phyloP scores from a whole-genome alignment of 2,797 vertebrate genomes.

The Micrastur ruficollis region DNA sequence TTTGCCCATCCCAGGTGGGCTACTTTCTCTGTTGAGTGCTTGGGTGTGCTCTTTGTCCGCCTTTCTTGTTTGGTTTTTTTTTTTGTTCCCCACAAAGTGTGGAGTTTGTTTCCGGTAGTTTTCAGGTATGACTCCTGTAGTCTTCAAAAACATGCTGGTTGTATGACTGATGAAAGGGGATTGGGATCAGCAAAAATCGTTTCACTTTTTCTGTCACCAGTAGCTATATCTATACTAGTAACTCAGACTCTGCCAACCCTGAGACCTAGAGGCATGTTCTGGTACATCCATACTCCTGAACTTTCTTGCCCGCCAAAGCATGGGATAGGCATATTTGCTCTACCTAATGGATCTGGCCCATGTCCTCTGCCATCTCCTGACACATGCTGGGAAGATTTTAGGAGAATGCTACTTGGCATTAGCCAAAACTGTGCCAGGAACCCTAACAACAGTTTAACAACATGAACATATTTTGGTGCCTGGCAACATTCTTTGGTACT shows the following conservation, averaged over 20 bases:
- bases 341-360: background rate
- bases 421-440: background rate
- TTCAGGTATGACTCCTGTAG: background rate
- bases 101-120: background rate
- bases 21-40: background rate
- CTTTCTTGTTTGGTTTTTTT: background rate
- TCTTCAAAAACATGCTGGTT: background rate
- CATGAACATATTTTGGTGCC: background rate
- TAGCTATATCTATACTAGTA: background rate
- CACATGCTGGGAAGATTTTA: background rate
- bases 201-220: background rate
- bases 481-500: background rate
- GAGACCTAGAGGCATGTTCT: background rate
- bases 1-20: background rate
- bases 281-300: background rate
- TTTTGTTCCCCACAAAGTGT: background rate
- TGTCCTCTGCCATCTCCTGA: background rate
- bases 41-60: background rate
- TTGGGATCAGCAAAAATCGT: background rate
- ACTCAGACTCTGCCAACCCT: background rate
- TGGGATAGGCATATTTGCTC: background rate
- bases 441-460: background rate
- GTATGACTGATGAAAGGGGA: background rate
- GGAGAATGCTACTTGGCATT: background rate
- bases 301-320: background rate